Percentiles rank a stretch among this genome's conserved stretches.
Evolutionary conservation across 2,888 invertebrate genomes (phyloP).

Genomic region (Drosophila prolongata): DNA sequence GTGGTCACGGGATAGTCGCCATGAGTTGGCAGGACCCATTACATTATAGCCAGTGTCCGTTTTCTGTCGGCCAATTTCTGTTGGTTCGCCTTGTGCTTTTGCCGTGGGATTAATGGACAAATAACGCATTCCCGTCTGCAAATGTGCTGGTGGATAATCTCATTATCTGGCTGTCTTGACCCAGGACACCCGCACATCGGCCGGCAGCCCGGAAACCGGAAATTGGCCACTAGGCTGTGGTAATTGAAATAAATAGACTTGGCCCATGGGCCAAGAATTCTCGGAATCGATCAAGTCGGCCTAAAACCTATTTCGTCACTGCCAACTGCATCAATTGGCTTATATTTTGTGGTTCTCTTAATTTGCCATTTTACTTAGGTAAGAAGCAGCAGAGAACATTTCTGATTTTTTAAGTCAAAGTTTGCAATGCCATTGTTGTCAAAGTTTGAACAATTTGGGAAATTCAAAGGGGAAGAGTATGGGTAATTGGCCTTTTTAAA

Average conservation of each 20-base stretch:
- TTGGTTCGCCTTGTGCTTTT: constrained; percentile 35
- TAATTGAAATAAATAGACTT: constrained; percentile 65
- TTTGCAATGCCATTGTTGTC: no score
- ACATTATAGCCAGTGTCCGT: constrained; percentile 39
- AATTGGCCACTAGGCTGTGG: constrained; percentile 51
- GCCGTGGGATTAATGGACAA: constrained; percentile 48
- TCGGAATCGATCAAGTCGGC: constrained; percentile 21
- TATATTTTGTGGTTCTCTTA: not conserved
- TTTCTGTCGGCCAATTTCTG: constrained; percentile 2
- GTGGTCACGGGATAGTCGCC: not conserved
- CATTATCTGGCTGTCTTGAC: constrained; percentile 44
- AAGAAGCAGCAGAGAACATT: no score
- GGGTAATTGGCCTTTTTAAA: no score
- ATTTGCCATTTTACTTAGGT: no score
- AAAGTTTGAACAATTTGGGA: no score
- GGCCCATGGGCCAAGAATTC: not conserved
- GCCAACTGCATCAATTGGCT: constrained; percentile 11
- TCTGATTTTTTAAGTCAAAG: no score
- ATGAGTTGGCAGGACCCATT: constrained; percentile 43
- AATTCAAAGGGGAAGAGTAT: no score
- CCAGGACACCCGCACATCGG: constrained; percentile 11
- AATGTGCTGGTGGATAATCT: constrained; percentile 53
- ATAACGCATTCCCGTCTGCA: constrained; percentile 43
- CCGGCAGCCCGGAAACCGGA: constrained; percentile 32
- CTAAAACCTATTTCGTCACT: constrained; percentile 15